Base-by-base conservation (phyloP, 2,797 vertebrate species). In the Coregonus suidteri region DNA sequence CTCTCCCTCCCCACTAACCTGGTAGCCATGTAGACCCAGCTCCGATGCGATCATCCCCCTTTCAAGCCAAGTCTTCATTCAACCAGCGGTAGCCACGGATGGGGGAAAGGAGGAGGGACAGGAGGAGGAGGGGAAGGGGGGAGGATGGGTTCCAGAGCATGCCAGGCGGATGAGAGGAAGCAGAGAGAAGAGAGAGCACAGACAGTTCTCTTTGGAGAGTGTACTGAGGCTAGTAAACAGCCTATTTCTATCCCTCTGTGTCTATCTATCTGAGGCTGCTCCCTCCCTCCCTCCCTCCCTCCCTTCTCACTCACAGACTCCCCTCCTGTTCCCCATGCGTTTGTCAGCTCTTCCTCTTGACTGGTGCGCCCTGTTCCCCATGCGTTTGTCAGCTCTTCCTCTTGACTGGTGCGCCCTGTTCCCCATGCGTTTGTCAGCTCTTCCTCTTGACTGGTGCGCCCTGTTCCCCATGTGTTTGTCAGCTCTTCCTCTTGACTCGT, bases 1-100 rank as follows among this genome's bases (percentile, higher is more conserved):
- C 74, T 37, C 15, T 13, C 74, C 69, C 65, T 84, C 34, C 70
- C 67, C 1, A 98, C 97, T 97, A 93, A 98, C 97, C 97, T 99
- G 96, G 94, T 94, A 93, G 97, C 97, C 97, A 98, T 98, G 93
- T 91, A 94, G 95, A 94, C 94, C 93, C 89, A 84, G 92, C 82
- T 88, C 92, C 79, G 84, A 88, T 81, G 93, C 81, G 86, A 83
- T 90, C 87, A 83, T 83, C 90, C 86, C 85, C 78, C 72, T 91
- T 90, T 87, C 85, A 82, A 86, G 82, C 88, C 18, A 56, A 56
- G 88, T 92, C 93, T 96, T 96, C 96, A 97, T 96, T 95, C 94
- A 95, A 47, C 59, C 85, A 83, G 90, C 64, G 9, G 79, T 87
- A 88, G 81, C 90, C 82, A 80, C 56, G 91, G 93, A 80, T 84